Evolutionary conservation across 2,888 invertebrate species (phyloP).

Genomic region (Limnephilus lunatus): DNA sequence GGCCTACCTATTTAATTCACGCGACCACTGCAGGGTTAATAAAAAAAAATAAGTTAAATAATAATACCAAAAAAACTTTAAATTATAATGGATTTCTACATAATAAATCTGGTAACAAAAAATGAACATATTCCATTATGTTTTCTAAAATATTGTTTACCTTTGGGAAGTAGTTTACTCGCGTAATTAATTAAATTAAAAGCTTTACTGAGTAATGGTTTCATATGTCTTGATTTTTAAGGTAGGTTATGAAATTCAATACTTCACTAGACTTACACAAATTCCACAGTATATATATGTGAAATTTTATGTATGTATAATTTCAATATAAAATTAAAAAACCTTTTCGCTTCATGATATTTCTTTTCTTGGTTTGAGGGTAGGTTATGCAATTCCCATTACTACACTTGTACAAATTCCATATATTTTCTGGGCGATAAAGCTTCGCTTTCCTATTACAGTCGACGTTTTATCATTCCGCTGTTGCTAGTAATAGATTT

Average conservation of each 20-base stretch:
- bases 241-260: background rate
- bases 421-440: slow-evolving; percentile 27
- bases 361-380: background rate
- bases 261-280: background rate
- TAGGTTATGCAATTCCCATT: background rate
- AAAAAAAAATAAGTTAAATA: too few species aligned
- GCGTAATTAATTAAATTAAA: too few species aligned
- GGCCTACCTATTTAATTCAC: too few species aligned
- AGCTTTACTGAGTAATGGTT: too few species aligned
- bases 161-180: too few species aligned
- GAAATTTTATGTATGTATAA: background rate
- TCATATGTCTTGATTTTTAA: too few species aligned
- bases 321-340: background rate
- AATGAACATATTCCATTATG: too few species aligned
- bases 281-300: background rate
- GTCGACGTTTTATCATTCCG: slow-evolving; percentile 42
- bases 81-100: too few species aligned
- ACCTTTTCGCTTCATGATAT: background rate
- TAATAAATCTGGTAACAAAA: too few species aligned
- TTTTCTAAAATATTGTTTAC: too few species aligned
- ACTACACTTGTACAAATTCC: slow-evolving; percentile 14
- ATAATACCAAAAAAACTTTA: too few species aligned
- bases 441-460: slow-evolving; percentile 39
- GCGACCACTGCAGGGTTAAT: too few species aligned
- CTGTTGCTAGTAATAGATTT: slow-evolving; percentile 41